Base-by-base conservation (phyloP, 1,140 invertebrate genomes). In the Caenorhabditis brenneri region DNA sequence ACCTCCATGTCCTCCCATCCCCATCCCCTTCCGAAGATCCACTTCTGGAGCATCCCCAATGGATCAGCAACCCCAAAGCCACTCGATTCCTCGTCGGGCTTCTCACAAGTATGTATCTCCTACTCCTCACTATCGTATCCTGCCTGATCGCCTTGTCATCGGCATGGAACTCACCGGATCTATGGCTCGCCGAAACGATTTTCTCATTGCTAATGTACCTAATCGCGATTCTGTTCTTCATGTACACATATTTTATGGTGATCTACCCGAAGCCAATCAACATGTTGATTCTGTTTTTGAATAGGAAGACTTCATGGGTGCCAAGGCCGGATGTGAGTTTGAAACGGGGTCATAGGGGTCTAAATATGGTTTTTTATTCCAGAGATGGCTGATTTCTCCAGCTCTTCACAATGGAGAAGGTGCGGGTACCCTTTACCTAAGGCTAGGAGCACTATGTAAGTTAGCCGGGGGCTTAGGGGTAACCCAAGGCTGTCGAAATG, bases 191-290 rank as follows among this genome's bases (percentile, higher is more conserved):
- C 5, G 42, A 80, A 27, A 80, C 31, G 31, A 79, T 90, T 15
- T 89, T 90, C 81, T 90, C 89, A 49, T 39, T 81, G 15, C 88
- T 88, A 53, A 89, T 89, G 88, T 89, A 89, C 58, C 86, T 87
- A 2, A 49, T 81, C 7, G 89, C 87, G n/a, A 87, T 88, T 9
- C 15, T 89, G 16, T 89, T 90, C 58, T 80, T 89, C 39, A 42
- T 89, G 22, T 89, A 90, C 83, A 90, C 86, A 42, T 89, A 89
- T 79, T 81, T 90, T 9, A 88, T 90, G 53, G 87, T 90, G 51
- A 88, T 89, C 10, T 85, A 89, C 84, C 88, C 88, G 10, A 65
- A 65, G 19, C 58, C 58, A 4, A 65, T 65, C 16, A 65, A 65
- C 58, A 19, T 55, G 12, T 39, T 88, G 88, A 88, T 83, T 87